Percentiles rank a stretch among this genome's conserved stretches.
phyloP scores from a whole-genome alignment of 2,888 invertebrate species.

The Amaurobius ferox region DNA sequence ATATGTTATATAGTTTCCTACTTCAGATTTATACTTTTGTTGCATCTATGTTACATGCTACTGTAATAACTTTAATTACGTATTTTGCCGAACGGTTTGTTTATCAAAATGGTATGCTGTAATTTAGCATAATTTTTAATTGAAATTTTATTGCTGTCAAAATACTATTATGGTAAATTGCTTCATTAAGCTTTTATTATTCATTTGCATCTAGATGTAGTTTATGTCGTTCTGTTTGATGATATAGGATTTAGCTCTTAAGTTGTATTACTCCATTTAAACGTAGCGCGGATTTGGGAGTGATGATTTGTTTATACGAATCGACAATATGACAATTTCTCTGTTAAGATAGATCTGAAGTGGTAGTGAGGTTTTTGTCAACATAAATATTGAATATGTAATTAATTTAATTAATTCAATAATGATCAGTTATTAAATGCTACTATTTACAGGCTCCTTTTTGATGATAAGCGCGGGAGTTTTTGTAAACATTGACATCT shows the following conservation, averaged over 20 bases:
- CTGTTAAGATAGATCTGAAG: no score
- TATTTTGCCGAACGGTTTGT: constrained; percentile 27
- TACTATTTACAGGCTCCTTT: not conserved
- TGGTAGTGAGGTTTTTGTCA: no score
- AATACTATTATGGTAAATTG: no score
- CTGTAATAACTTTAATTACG: not conserved
- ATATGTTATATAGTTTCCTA: no score
- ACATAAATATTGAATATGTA: no score
- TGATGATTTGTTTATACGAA: not conserved
- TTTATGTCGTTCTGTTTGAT: not conserved
- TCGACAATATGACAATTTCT: no score
- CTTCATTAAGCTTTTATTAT: no score
- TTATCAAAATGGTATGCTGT: constrained; percentile 62
- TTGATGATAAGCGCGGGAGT: constrained; percentile 48
- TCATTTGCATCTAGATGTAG: no score
- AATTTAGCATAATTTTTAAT: not conserved
- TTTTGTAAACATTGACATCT: not conserved
- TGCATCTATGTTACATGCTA: no score
- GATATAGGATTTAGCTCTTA: not conserved
- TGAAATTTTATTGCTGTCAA: not conserved
- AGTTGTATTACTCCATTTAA: not conserved
- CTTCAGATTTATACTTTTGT: no score
- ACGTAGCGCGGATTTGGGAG: not conserved
- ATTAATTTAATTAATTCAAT: no score
- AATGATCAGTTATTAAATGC: not conserved